Evolutionary conservation across 2,113 vertebrate species (phyloP), one percentile per base, ranked within the genome.

Genomic region (Atractosteus spatula): DNA sequence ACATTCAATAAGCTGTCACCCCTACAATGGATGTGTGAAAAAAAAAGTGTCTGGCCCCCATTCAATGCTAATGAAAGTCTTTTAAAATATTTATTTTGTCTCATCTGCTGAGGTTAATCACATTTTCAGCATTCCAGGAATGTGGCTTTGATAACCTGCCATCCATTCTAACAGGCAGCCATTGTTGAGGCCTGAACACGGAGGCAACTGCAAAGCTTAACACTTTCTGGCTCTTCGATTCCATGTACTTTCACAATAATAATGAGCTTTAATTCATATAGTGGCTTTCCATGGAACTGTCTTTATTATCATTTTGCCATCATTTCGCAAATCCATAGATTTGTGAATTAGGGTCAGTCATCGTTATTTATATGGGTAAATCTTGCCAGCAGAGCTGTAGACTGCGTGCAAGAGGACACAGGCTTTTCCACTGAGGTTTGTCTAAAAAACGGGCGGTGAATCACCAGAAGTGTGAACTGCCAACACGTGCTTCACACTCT

Each of bases 61-160:
- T 84, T 89, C 88, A 84, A 82, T 85, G 82, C 89, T 89, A 84
- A 75, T 91, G 85, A 88, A 92, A 89, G 86, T 83, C 86, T 86
- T 91, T 81, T 87, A 79, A 90, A 89, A 93, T 93, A 87, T 92
- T 93, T 91, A 88, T 88, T 93, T 78, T 90, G 85, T 91, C 91
- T 89, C 84, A 70, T 91, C 88, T 78, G 71, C 81, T 82, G 78
- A 88, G 87, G 92, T 93, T 83, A 93, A 92, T 91, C 91, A 84
- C 80, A 83, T 83, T 92, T 92, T 92, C 87, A 93, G 85, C 80
- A 87, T 93, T 90, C 89, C 88, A 93, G 89, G 88, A 94, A 93
- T n/a, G 85, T 81, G 86, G 85, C 82, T 81, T 29, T 86, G 87
- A 89, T 87, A 91, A 77, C 77, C 74, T 77, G 89, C 91, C 90